Percentiles rank a stretch among this genome's conserved stretches.
These are phyloP conservation scores for Lottia gigantea DNA, from an alignment of 2,888 invertebrate species.

Conservation along the genomic window DNA sequence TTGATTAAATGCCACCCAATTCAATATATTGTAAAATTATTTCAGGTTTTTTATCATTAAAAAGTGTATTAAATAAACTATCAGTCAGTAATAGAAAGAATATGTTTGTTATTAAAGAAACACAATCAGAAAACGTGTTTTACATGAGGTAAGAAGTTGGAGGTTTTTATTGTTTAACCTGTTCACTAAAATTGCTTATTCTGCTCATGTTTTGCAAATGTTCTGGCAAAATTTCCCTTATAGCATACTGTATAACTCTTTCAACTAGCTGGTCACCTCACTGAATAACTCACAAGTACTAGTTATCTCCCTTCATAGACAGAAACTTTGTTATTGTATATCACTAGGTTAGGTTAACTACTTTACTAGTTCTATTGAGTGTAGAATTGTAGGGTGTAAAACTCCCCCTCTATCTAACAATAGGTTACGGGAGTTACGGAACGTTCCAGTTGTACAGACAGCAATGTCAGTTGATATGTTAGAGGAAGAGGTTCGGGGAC, in stretches of 20 bases:
- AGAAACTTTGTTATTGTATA: no score
- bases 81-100: conserved; percentile 79
- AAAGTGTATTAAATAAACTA: conserved; percentile 77
- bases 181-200: no score
- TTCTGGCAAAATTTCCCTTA: background rate
- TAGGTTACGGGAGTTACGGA: conserved; percentile 4
- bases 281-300: no score
- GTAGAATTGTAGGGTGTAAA: no score
- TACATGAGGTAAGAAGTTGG: conserved; percentile 59
- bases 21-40: background rate
- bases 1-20: background rate
- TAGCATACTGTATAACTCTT: no score
- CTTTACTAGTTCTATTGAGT: no score
- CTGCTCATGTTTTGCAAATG: no score
- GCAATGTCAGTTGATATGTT: background rate
- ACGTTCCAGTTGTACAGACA: background rate
- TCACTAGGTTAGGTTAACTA: no score
- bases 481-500: background rate
- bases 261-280: no score
- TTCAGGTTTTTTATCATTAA: conserved; percentile 72
- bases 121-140: conserved; percentile 56
- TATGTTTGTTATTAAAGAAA: conserved; percentile 82
- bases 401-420: background rate
- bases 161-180: no score
- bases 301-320: no score